Base-by-base conservation (phyloP, 2,888 invertebrate genomes). In the Carabus problematicus region DNA sequence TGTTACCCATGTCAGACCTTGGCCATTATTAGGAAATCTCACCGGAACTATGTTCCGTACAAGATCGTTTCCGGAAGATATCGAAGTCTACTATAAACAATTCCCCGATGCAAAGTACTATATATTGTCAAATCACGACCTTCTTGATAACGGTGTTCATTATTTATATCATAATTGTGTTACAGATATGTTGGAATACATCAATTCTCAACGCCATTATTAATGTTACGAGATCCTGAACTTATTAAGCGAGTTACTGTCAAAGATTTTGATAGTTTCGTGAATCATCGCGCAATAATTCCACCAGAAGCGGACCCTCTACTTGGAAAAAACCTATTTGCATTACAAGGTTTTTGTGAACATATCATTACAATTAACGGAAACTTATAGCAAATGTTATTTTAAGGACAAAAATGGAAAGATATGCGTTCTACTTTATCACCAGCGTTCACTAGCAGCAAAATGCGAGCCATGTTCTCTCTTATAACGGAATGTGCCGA, bases 371-470 rank as follows among this genome's bases (percentile, higher is more conserved):
- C 11, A 4, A 39, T 56, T n/a, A 29, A 16, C 14, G 14, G 2
- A 54, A 55, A 55, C 7, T n/a, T 3, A 16, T 55, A n/a, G n/a
- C n/a, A 7, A 29, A 18, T 29, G n/a, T 8, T 55, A 9, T n/a
- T 29, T 59, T 40, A 45, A 76, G 74, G 75, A 60, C 71, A 75
- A 69, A 74, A 72, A 73, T 81, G 80, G 80, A 74, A 75, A 47
- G 74, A 78, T 16, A 80, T 80, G 79, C 72, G 81, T 63, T 66
- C 76, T 0, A 76, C 77, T 11, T 66, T 81, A 6, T 79, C 78
- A 71, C 79, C 79, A 7, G 75, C 77, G 2, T 81, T 79, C 68
- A 77, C 77, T 8, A 71, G 75, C 8, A 76, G 74, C 64, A 78
- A 78, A 73, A 77, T 78, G 76, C 73, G 77, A 54, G 58, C 71